These are phyloP conservation scores for Lutraria lutraria DNA, from an alignment of 2,888 invertebrate species.

Conservation along the genomic window DNA sequence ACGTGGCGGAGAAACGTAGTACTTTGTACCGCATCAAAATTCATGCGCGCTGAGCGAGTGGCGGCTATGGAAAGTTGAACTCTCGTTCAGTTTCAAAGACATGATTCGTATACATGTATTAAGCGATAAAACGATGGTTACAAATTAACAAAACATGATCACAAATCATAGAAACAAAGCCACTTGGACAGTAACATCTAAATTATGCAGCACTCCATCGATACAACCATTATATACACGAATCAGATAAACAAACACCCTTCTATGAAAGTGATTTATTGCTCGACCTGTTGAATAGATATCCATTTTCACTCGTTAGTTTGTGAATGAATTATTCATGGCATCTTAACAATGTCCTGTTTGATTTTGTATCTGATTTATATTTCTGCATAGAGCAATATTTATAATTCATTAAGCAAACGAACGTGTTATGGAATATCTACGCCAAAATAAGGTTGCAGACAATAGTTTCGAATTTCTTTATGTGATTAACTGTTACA, in stretches of 20 bases:
- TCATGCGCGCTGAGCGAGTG: too few relatives aligned
- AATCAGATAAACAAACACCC: background rate
- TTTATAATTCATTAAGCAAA: background rate
- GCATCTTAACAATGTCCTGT: background rate
- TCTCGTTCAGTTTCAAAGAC: too few relatives aligned
- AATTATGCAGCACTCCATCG: background rate
- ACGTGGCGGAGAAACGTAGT: too few relatives aligned
- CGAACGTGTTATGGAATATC: background rate
- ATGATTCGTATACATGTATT: background rate
- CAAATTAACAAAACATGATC: background rate
- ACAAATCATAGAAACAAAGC: background rate
- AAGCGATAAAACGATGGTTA: background rate
- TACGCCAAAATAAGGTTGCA: background rate
- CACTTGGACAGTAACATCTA: background rate
- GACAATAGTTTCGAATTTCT: too few relatives aligned
- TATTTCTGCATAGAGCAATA: background rate
- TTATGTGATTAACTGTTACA: too few relatives aligned
- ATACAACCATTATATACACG: background rate
- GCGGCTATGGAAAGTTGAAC: too few relatives aligned
- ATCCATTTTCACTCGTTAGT: background rate
- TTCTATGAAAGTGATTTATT: background rate
- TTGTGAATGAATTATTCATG: background rate
- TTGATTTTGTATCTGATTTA: background rate
- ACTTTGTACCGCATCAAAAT: too few relatives aligned
- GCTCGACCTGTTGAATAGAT: background rate